These are phyloP conservation scores for Denticeps clupeoides DNA, from an alignment of 2,797 vertebrate species.

Conservation along the genomic window DNA sequence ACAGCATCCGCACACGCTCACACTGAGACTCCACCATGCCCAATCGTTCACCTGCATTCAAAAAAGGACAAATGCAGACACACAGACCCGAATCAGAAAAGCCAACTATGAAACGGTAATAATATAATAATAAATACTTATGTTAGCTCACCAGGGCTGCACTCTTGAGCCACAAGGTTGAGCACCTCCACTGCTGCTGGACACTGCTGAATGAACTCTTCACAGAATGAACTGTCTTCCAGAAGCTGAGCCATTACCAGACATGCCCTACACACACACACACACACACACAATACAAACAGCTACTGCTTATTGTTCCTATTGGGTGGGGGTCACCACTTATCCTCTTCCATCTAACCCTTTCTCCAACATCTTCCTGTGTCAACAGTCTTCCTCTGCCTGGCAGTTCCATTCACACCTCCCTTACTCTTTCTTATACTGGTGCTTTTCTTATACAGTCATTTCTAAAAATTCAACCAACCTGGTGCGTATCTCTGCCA, in stretches of 20 bases:
- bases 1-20: conserved; percentile 89
- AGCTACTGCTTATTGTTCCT: no score
- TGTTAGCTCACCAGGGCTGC: conserved; percentile 87
- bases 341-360: no score
- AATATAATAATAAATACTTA: no score
- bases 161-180: conserved; percentile 93
- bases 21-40: conserved; percentile 90
- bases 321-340: no score
- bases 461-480: conserved; percentile 33
- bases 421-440: background rate
- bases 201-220: conserved; percentile 98
- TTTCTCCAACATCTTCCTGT: no score
- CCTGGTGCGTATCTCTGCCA: conserved; percentile 97
- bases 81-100: conserved; percentile 3
- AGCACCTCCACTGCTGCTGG: conserved; percentile 95
- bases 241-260: conserved; percentile 97
- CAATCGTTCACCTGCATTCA: conserved; percentile 78
- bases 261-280: conserved; percentile 69
- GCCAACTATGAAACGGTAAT: no score
- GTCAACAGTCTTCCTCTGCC: no score
- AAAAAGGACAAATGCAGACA: conserved; percentile 11
- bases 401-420: no score
- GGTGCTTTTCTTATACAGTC: no score
- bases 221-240: conserved; percentile 97
- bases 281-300: conserved; percentile 5